Evolutionary conservation across 2,888 invertebrate genomes (phyloP), one percentile per base, ranked within the genome.

Genomic region (Reticulitermes lucifugus): DNA sequence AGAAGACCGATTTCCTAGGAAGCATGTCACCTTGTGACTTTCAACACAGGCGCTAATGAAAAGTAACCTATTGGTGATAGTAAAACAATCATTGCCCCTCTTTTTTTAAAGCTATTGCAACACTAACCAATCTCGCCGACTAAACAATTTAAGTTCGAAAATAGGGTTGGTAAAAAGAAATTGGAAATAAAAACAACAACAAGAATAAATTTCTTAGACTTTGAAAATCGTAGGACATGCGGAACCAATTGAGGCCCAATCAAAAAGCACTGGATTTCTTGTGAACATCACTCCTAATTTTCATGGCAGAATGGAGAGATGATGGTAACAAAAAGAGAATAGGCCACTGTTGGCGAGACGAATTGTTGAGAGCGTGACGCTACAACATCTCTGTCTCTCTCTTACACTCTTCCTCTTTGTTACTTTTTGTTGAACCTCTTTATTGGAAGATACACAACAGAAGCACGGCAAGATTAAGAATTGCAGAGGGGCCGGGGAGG

Each of bases 1-100:
- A 65, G 65, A 65, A 65, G 65, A 65, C 65, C 65, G 65, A 65
- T 65, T 65, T 65, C 65, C 65, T 65, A 65, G 65, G 65, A 65
- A 65, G 10, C 65, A n/a, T 65, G 65, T 65, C 65, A 65, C 65
- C 2, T 65, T 65, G 65, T 65, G 25, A 65, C 65, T 65, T 12
- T 65, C 65, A 65, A 65, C 65, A 65, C 65, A 25, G 65, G 65
- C 25, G 65, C 65, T 65, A 65, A 65, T 65, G 65, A 65, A 65
- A 65, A 65, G 65, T 65, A 65, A 65, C 65, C 65, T 65, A 65
- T 14, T 65, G 25, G 65, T n/a, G n/a, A 9, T 25, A 25, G 65
- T 65, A 65, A 65, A 65, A 65, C 65, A 65, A 65, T 65, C 65
- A 65, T 65, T 65, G n/a, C 9, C 25, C 65, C 9, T 25, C 65